Percentiles rank a stretch among this genome's conserved stretches.
Evolutionary conservation across 2,113 vertebrate species (phyloP).

Genomic region (Micronycteris hirsuta): DNA sequence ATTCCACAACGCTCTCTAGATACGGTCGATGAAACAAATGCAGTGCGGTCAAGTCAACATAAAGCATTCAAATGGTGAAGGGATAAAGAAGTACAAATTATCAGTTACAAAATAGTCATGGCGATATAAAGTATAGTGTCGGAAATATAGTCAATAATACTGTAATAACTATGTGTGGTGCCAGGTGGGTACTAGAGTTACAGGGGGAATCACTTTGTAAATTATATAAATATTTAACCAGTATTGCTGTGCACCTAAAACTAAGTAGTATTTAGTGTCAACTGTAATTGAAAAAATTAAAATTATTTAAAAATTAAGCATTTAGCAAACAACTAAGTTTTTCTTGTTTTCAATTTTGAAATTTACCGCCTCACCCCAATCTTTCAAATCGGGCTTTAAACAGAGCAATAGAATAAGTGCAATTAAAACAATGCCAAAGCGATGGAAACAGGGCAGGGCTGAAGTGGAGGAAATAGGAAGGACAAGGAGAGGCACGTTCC

Average conservation of each 20-base stretch:
- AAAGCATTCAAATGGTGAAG: neutral
- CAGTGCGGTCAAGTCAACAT: neutral
- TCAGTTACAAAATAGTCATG: neutral
- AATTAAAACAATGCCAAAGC: neutral
- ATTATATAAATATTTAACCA: neutral
- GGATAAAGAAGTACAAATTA: neutral
- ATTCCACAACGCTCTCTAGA: neutral
- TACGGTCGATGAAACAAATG: neutral
- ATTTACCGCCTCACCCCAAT: neutral
- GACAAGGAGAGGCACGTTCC: neutral
- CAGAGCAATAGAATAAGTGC: neutral
- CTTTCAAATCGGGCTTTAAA: neutral
- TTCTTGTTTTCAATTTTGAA: slow-evolving; percentile 1
- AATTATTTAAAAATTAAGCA: neutral
- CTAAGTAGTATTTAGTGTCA: neutral
- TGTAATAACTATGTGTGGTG: neutral
- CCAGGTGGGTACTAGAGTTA: neutral
- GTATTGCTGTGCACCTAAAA: neutral
- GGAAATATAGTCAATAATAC: neutral
- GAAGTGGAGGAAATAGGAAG: neutral
- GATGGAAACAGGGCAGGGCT: neutral
- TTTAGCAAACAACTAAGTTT: neutral
- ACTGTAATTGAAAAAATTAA: neutral
- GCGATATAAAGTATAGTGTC: neutral
- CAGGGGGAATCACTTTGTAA: neutral